Evolutionary conservation across 2,888 invertebrate species (phyloP).

Genomic region (Cantharis flavilabris): DNA sequence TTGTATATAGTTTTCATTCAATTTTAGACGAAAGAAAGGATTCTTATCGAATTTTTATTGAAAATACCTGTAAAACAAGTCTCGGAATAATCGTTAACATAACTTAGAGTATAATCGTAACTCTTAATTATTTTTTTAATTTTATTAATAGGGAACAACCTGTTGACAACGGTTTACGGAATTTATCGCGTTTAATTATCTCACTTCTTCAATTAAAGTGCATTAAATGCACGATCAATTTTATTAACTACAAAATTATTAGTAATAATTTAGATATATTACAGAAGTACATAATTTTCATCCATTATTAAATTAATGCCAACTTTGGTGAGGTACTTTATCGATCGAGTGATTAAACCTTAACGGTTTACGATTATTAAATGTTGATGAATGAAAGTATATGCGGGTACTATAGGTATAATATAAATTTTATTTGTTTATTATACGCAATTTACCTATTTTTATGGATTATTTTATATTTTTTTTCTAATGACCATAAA

Average conservation of each 20-base stretch:
- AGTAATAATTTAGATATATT: not conserved
- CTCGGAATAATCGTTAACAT: not conserved
- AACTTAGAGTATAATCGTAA: not conserved
- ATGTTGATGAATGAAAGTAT: not conserved
- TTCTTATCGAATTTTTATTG: not conserved
- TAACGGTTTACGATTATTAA: not conserved
- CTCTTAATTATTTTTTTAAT: not conserved
- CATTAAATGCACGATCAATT: not conserved
- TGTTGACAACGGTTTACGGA: not conserved
- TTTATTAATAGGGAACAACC: not conserved
- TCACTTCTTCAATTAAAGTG: not conserved
- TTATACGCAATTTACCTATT: not conserved
- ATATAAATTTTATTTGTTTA: not conserved
- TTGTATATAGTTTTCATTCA: not conserved
- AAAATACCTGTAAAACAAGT: not conserved
- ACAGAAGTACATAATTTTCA: not conserved
- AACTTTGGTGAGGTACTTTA: not conserved
- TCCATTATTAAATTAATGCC: not conserved
- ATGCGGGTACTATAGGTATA: not conserved
- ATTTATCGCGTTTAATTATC: not conserved
- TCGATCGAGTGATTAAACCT: not conserved
- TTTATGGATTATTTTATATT: not conserved
- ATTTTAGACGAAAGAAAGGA: not conserved
- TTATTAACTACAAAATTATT: not conserved
- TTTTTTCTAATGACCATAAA: not conserved